A percentile compares a stretch with the other conserved stretches of the same genome.
Conservation (phyloP, 2,888 invertebrate species). For the Notocelia uddmanniana region DNA sequence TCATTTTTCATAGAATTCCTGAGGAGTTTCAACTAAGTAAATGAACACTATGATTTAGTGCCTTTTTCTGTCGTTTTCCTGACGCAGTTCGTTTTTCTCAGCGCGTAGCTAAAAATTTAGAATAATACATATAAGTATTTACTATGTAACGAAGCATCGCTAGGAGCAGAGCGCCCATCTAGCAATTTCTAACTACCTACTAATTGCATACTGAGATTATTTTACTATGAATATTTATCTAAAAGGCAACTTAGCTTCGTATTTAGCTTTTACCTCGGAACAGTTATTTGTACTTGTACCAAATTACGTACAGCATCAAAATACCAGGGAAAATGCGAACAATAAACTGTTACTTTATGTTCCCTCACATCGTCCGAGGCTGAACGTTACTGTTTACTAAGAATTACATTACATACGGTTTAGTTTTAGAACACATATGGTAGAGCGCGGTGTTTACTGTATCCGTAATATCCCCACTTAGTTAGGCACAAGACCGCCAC, state of each 20-base stretch:
- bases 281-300: background rate
- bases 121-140: background rate
- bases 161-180: background rate
- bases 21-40: too few relatives aligned
- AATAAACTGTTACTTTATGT: slow-evolving; percentile 14
- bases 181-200: background rate
- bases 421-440: slow-evolving; percentile 30
- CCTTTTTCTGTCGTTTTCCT: too few relatives aligned
- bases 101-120: too few relatives aligned
- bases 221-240: background rate
- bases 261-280: background rate
- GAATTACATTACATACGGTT: slow-evolving; percentile 38
- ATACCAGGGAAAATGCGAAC: background rate
- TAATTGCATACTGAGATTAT: background rate
- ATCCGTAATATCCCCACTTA: slow-evolving; percentile 30
- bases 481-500: background rate
- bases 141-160: background rate
- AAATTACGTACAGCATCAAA: background rate
- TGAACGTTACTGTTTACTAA: slow-evolving; percentile 19
- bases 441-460: background rate
- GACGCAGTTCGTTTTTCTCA: too few relatives aligned
- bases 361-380: slow-evolving; percentile 5
- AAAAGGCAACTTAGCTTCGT: background rate
- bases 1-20: too few relatives aligned
- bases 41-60: too few relatives aligned